Evolutionary conservation across 1,140 invertebrate genomes (phyloP).

Genomic region (Ceratosolen fusciceps): DNA sequence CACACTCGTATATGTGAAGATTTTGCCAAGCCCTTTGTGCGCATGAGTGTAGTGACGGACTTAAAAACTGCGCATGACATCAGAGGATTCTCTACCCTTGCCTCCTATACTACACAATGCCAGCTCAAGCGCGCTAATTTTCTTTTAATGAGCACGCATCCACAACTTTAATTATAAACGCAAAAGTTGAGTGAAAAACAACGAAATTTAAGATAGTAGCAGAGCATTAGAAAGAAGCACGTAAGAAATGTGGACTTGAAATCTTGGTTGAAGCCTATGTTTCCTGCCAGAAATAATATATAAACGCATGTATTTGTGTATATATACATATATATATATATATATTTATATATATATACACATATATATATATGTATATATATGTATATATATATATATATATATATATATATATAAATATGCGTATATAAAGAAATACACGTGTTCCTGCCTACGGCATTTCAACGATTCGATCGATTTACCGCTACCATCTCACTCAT

Average conservation of each 20-base stretch:
- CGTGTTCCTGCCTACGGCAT: slow-evolving; percentile 7
- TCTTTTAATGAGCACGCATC: not conserved
- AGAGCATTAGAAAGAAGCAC: not conserved
- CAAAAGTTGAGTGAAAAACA: not conserved
- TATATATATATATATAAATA: not conserved
- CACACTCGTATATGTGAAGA: not conserved
- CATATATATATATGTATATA: slow-evolving; percentile 3
- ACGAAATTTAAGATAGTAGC: not conserved
- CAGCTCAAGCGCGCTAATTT: not conserved
- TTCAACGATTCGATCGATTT: slow-evolving; percentile 9
- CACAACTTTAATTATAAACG: slow-evolving; percentile 13
- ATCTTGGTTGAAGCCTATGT: not conserved
- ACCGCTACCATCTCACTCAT: not conserved
- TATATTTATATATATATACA: slow-evolving; percentile 15
- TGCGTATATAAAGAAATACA: not conserved
- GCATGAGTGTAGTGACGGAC: not conserved
- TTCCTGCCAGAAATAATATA: not conserved
- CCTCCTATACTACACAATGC: not conserved
- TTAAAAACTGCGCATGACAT: not conserved
- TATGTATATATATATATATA: slow-evolving; percentile 40
- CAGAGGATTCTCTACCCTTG: not conserved
- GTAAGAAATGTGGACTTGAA: slow-evolving; percentile 21
- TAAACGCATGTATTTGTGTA: no score
- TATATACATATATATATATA: not conserved
- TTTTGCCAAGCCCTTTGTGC: slow-evolving; percentile 26